Base-by-base conservation (phyloP, 2,888 invertebrate species). In the Synanthedon vespiformis region DNA sequence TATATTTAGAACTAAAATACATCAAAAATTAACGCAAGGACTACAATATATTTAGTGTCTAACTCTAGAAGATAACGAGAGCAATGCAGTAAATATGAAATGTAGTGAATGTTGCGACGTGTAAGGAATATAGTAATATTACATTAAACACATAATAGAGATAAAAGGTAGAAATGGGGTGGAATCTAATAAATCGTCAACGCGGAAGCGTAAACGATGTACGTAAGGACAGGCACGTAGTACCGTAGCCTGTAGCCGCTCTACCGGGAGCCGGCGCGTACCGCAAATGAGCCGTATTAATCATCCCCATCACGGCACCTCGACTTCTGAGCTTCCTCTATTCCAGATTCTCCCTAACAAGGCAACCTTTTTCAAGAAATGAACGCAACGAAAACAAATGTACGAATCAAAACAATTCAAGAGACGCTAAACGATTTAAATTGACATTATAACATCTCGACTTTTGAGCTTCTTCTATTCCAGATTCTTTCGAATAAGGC, bases 281-380 rank as follows among this genome's bases (percentile, higher is more conserved):
- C 81, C 83, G 73, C 82, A 86, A 86, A 86, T 86, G 86, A 86
- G 84, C 77, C 72, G 74, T 82, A 86, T 86, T 85, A 86, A 86
- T 86, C 86, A 86, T 85, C 74, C 69, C 68, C 81, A 80, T 83
- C 80, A 83, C 72, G 74, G 74, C 76, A 77, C 71, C 77, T 72
- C 74, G 83, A 83, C 82, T 82, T 79, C 74, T 77, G 73, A 73
- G 77, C 80, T 79, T 81, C 77, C 77, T 75, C 72, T 72, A 72
- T 69, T 70, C 57, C 74, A 77, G 82, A 82, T 84, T 80, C 69
- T 68, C 69, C 69, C 71, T 77, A 76, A 77, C 74, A 77, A 72
- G 70, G 64, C 68, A 61, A 64, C 58, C 63, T 70, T 66, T 72
- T 68, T 54, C 56, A 52, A 56, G 41, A 63, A 61, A 67, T 63